These are phyloP conservation scores for Drosophila santomea DNA, from an alignment of 1,140 invertebrate genomes.

Conservation along the genomic window DNA sequence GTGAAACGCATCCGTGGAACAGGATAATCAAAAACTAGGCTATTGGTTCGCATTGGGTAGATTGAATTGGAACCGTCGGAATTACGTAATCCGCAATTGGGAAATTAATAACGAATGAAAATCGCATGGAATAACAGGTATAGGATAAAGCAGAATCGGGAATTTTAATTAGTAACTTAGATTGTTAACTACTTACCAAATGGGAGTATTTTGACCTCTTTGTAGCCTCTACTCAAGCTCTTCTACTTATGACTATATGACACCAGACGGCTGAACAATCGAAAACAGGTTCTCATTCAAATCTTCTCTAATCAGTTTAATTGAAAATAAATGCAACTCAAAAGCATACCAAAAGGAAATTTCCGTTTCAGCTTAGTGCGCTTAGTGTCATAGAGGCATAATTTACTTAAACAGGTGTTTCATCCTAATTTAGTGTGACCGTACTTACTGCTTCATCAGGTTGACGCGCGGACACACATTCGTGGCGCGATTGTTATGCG, in stretches of 20 bases:
- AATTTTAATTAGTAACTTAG: conserved; percentile 9
- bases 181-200: too few relatives aligned
- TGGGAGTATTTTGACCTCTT: too few relatives aligned
- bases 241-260: conserved; percentile 4
- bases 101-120: conserved; percentile 24
- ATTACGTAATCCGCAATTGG: conserved; percentile 45
- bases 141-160: conserved; percentile 5
- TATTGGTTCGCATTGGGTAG: background rate
- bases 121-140: conserved; percentile 19
- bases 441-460: conserved; percentile 98
- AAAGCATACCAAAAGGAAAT: too few relatives aligned
- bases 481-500: conserved; percentile 98
- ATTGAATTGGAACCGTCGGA: conserved; percentile 31
- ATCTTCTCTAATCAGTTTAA: background rate
- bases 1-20: conserved; percentile 6
- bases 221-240: background rate
- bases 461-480: conserved; percentile 98
- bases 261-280: background rate
- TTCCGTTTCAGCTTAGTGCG: too few relatives aligned
- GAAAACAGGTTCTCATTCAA: too few relatives aligned
- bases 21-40: conserved; percentile 4
- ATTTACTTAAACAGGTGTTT: background rate
- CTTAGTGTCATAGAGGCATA: background rate
- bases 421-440: conserved; percentile 1
- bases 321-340: too few relatives aligned